Conservation (phyloP, 53 echinoderm and acorn worm genomes). For the Patiria pectinifera region DNA sequence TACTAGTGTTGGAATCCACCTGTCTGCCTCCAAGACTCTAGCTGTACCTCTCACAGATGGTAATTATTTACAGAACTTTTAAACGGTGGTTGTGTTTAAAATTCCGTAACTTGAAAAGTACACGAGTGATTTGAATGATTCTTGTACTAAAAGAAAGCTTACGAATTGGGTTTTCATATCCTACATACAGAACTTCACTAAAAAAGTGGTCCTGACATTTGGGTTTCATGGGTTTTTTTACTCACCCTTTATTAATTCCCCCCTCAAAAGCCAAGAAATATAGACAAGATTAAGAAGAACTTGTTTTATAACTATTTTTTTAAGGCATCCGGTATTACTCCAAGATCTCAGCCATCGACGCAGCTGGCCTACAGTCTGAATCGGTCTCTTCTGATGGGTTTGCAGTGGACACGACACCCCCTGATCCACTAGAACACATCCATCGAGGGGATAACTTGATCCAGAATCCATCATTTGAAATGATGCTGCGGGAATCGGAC, state of each 20-base stretch:
- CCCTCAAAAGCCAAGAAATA: too few species aligned
- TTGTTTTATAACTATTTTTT: not conserved
- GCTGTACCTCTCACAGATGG: constrained; percentile 21
- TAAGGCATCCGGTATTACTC: constrained; percentile 53
- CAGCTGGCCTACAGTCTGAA: constrained; percentile 50
- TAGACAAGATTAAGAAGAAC: too few species aligned
- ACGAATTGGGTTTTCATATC: too few species aligned
- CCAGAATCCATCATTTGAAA: constrained; percentile 67
- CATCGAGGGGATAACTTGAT: constrained; percentile 44
- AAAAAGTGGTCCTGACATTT: too few species aligned
- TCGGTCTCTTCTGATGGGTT: constrained; percentile 54
- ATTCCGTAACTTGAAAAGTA: too few species aligned
- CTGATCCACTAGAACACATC: constrained; percentile 1
- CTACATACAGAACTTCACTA: too few species aligned
- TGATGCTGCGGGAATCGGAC: not conserved
- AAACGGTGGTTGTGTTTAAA: too few species aligned
- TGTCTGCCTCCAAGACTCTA: constrained; percentile 32
- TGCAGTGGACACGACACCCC: constrained; percentile 54
- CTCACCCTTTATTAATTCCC: too few species aligned
- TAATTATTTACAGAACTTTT: too few species aligned
- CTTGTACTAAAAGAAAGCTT: too few species aligned
- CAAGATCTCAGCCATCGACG: constrained; percentile 57
- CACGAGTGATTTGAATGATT: too few species aligned
- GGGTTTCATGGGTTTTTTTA: too few species aligned
- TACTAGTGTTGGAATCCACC: constrained; percentile 39